Base-by-base conservation (phyloP, 1,140 invertebrate genomes). In the Mactra quadrangularis region DNA sequence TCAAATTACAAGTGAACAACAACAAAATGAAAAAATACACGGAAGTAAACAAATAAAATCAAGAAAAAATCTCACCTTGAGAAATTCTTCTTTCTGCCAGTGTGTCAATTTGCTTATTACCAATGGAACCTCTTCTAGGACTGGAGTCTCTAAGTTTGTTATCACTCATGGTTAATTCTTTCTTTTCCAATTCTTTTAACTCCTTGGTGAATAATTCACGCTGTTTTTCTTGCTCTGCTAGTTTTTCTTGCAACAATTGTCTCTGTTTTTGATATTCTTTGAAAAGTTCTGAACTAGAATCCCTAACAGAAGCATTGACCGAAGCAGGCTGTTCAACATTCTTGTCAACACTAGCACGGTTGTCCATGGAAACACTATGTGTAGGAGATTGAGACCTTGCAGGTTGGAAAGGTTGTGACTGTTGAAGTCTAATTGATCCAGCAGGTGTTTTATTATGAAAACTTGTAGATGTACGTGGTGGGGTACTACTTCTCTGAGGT, bases 251-350 rank as follows among this genome's bases (percentile, higher is more conserved):
- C 25, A 93, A 68, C 25, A 79, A 74, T 59, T 89, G 85, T 77
- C 88, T 89, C 82, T 93, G 93, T 60, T 89, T 81, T 78, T 93
- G 92, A 72, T 91, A 93, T 76, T 93, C 91, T 70, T 90, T 91
- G 60, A 91, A 91, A 19, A 93, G 84, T 62, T 93, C 90, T 45
- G 89, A 87, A 66, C 88, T 91, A 0, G 91, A 89, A 62, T 89
- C 87, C 38, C 83, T 74, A 1, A 62, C 82, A 57, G 83, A 71
- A 3, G 55, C 52, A 7, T 70, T 78, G 4, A 57, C 79, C 62
- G 64, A 60, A 11, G 55, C 70, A 15, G 64, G 50, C 25, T 53
- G 53, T 35, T 70, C 70, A 15, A 33, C 53, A 35, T 57, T 55
- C 35, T n/a, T 55, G 0, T 68, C 64, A 17, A 52, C 25, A 75